Percentiles rank a stretch among this genome's conserved stretches.
Evolutionary conservation across 2,113 vertebrate species (phyloP).

Genomic region (Centropristis striata): DNA sequence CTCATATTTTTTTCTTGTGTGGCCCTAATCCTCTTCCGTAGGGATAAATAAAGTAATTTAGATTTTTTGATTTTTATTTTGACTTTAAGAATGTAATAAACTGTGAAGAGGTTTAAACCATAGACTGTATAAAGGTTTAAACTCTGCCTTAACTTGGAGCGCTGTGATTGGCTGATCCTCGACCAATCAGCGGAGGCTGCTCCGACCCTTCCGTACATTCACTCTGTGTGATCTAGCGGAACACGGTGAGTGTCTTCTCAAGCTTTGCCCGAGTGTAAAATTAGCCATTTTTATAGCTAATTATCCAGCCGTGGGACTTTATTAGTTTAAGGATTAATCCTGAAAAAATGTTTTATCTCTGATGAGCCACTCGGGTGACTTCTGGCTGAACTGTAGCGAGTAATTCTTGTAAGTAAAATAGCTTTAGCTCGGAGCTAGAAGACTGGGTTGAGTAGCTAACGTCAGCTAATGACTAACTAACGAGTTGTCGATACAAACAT

Average conservation of each 20-base stretch:
- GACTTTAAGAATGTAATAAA: no score
- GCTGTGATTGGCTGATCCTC: constrained; percentile 65
- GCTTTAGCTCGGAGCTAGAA: constrained; percentile 62
- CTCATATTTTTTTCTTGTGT: no score
- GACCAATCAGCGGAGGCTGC: constrained; percentile 65
- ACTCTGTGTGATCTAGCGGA: constrained; percentile 64
- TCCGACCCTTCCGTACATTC: constrained; percentile 57
- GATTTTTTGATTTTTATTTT: no score
- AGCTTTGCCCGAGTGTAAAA: constrained; percentile 11
- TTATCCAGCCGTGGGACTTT: background rate
- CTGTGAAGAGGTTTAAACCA: no score
- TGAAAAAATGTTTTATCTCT: background rate
- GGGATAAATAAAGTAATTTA: no score
- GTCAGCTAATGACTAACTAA: constrained; percentile 60
- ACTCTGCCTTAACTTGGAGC: constrained; percentile 11
- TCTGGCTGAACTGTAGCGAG: background rate
- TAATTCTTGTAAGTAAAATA: constrained; percentile 10
- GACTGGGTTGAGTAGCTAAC: constrained; percentile 53
- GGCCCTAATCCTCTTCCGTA: no score
- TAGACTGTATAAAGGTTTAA: no score
- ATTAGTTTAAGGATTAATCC: background rate
- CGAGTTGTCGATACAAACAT: constrained; percentile 25
- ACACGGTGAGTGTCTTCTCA: constrained; percentile 66
- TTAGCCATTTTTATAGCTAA: background rate
- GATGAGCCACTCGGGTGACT: background rate